Conservation (phyloP, 64 coral and sea anemone species). For the Hydrozoanthus tunicans region DNA sequence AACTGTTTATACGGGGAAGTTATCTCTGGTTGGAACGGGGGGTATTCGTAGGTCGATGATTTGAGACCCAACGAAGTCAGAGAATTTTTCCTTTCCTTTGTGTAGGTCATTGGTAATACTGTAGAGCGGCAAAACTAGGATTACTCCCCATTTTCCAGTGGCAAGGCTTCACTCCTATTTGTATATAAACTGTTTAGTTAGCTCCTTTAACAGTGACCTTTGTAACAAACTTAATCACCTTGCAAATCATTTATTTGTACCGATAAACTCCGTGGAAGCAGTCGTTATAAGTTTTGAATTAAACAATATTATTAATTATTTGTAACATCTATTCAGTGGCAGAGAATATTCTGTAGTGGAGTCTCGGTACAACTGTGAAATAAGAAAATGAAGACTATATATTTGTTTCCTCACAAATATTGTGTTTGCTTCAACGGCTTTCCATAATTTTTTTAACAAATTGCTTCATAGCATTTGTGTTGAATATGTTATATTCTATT, state of each 20-base stretch:
- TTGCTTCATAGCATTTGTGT: background rate
- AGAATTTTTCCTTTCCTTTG: too few relatives aligned
- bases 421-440: background rate
- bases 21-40: too few relatives aligned
- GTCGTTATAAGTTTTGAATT: constrained; percentile 18
- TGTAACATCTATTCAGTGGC: background rate
- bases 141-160: too few relatives aligned
- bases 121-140: too few relatives aligned
- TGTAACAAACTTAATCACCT: background rate
- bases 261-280: background rate
- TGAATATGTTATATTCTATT: constrained; percentile 7
- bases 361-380: constrained; percentile 4
- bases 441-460: constrained; percentile 1
- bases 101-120: too few relatives aligned
- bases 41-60: too few relatives aligned
- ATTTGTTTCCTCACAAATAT: background rate
- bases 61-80: too few relatives aligned
- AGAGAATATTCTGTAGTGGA: background rate
- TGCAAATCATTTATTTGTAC: constrained; percentile 43
- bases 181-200: too few relatives aligned
- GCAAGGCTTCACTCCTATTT: too few relatives aligned
- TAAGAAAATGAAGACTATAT: background rate
- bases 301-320: background rate
- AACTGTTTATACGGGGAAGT: too few relatives aligned
- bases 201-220: too few relatives aligned